Base-by-base conservation (phyloP, 2,113 vertebrate species). In the Cacatua alba region DNA sequence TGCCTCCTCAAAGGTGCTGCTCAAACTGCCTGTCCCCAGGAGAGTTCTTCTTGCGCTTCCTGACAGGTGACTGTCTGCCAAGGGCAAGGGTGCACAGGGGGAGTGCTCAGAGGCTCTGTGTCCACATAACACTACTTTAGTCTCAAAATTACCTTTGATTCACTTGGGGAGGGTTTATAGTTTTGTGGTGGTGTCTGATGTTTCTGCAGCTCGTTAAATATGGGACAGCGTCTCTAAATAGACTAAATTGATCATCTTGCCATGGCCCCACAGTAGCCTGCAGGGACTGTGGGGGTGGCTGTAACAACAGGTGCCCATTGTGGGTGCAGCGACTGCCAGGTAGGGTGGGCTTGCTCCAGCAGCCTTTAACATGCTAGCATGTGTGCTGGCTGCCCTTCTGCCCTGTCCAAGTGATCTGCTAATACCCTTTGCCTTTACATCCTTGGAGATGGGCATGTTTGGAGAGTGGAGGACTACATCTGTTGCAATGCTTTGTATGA, bases 321-420 rank as follows among this genome's bases (percentile, higher is more conserved):
- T 0, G 6, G 69, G 37, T 31, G 29, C 64, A 16, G 76, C 0
- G 7, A 1, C 19, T 35, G 55, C 44, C 0, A 29, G 7, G 10
- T 7, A 7, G 60, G 39, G 18, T 10, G 59, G 37, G n/a, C 39
- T 88, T 3, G 1, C n/a, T 41, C 17, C 69, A 26, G 71, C 68
- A 44, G 23, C 28, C 25, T 28, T 12, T 2, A 7, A 2, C 35
- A 3, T 1, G 20, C 33, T n/a, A 20, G 23, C 10, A 41, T 23
- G 52, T 16, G 7, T 18, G 8, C 7, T 57, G 55, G 3, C 14
- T 2, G 1, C 1, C 10, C 60, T 19, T 63, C 8, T 18, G 9
- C 57, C 37, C 2, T 0, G 1, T 33, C 31, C 13, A 1, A 8
- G 44, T 4, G 35, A 17, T 33, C 31, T 9, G 13, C 59, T 70